These are phyloP conservation scores for Acrossocheilus fasciatus DNA, from an alignment of 2,797 vertebrate species.

Conservation along the genomic window DNA sequence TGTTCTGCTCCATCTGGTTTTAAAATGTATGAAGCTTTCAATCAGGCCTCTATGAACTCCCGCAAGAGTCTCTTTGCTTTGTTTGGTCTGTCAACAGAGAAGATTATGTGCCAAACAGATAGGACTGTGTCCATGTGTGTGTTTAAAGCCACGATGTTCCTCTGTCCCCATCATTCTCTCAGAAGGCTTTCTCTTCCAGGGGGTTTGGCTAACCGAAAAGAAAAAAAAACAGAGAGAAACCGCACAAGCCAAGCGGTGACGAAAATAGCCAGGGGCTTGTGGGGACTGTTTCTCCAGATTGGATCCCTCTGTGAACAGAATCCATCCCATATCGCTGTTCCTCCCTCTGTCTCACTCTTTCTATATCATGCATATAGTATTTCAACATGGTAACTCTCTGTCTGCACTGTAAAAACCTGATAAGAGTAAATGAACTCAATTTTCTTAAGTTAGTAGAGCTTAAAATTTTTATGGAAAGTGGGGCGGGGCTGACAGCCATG, in stretches of 20 bases:
- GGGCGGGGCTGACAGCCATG: too few relatives aligned
- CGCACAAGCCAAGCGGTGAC: constrained; percentile 13
- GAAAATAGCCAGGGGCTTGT: constrained; percentile 49
- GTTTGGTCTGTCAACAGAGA: constrained; percentile 55
- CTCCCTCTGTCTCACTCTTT: constrained; percentile 19
- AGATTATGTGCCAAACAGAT: constrained; percentile 44
- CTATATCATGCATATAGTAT: constrained; percentile 5
- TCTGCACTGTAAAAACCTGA: neutral
- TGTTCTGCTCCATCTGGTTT: constrained; percentile 46
- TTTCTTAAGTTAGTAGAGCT: too few relatives aligned
- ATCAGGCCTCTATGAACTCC: constrained; percentile 18
- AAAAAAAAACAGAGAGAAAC: constrained; percentile 26
- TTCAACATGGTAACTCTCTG: constrained; percentile 25
- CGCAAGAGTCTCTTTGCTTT: constrained; percentile 37
- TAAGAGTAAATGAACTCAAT: too few relatives aligned
- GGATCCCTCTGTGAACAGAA: constrained; percentile 44
- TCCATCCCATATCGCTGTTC: neutral
- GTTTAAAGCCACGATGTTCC: constrained; percentile 31
- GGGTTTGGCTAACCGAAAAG: constrained; percentile 47
- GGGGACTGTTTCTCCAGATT: constrained; percentile 55
- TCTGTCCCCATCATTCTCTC: constrained; percentile 27
- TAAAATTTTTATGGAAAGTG: too few relatives aligned
- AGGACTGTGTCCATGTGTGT: constrained; percentile 17
- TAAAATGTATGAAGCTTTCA: constrained; percentile 45
- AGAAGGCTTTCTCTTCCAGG: constrained; percentile 30